Percentiles rank a stretch among this genome's conserved stretches.
phyloP scores from a whole-genome alignment of 2,888 invertebrate genomes.

The Orthosia cruda region DNA sequence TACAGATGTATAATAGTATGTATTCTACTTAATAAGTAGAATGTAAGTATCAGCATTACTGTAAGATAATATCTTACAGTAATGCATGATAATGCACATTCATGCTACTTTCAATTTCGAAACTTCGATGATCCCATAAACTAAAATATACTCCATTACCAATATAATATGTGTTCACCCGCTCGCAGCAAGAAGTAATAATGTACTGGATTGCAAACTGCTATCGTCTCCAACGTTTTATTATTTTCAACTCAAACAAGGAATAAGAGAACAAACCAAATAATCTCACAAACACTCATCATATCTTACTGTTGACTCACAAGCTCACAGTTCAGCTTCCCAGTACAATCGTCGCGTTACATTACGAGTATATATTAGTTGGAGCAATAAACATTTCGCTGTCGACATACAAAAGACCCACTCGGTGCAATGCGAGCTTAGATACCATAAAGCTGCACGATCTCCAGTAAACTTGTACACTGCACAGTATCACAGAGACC shows the following conservation, averaged over 20 bases:
- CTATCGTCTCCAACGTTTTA: conserved; percentile 10
- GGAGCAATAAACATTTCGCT: background rate
- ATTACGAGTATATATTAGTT: no score
- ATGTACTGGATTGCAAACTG: conserved; percentile 11
- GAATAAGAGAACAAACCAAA: conserved; percentile 33
- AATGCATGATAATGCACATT: background rate
- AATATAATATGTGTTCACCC: background rate
- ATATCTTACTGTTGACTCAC: background rate
- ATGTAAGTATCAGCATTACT: no score
- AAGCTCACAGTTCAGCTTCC: background rate
- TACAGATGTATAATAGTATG: background rate
- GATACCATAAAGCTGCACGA: background rate
- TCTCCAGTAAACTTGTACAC: background rate
- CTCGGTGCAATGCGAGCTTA: background rate
- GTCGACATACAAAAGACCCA: background rate
- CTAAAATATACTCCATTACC: background rate
- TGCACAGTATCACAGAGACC: background rate
- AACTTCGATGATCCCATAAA: conserved; percentile 18
- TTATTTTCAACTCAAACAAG: conserved; percentile 38
- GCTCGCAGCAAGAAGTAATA: conserved; percentile 5
- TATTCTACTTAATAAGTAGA: no score
- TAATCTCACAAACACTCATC: conserved; percentile 12
- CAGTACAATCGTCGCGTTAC: background rate
- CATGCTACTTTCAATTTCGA: background rate
- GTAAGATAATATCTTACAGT: no score